Percentiles rank a stretch among this genome's conserved stretches.
These are phyloP conservation scores for Phycodurus eques DNA, from an alignment of 2,113 vertebrate genomes.

Conservation along the genomic window DNA sequence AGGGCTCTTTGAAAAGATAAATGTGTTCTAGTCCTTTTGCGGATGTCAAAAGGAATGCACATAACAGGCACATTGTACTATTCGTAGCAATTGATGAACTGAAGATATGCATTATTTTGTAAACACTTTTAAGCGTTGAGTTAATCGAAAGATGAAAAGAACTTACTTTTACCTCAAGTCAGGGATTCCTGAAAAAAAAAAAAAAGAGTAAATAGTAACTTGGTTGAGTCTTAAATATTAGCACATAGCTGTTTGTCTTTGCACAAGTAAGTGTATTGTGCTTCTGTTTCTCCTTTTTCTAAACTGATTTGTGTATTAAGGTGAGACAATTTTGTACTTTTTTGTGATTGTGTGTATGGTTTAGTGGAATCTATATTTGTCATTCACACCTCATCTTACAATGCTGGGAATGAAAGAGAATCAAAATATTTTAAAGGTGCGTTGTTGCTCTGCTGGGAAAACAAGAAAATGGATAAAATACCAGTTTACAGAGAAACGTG, in stretches of 20 bases:
- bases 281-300: slow-evolving; percentile 77
- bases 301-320: slow-evolving; percentile 77
- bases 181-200: slow-evolving; percentile 77
- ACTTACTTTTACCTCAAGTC: slow-evolving; percentile 83
- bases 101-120: slow-evolving; percentile 83
- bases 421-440: slow-evolving; percentile 64
- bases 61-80: slow-evolving; percentile 78
- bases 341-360: slow-evolving; percentile 78
- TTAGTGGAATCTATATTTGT: slow-evolving; percentile 78
- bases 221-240: slow-evolving; percentile 76
- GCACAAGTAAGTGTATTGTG: slow-evolving; percentile 80
- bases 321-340: slow-evolving; percentile 79
- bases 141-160: slow-evolving; percentile 75
- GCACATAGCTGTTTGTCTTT: slow-evolving; percentile 83
- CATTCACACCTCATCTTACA: slow-evolving; percentile 73
- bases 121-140: slow-evolving; percentile 72
- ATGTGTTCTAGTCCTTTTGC: slow-evolving; percentile 72
- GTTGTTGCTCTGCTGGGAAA: slow-evolving; percentile 66
- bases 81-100: slow-evolving; percentile 80
- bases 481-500: slow-evolving; percentile 73
- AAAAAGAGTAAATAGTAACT: slow-evolving; percentile 68
- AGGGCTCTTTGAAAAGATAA: slow-evolving; percentile 76
- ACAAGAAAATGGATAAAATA: slow-evolving; percentile 52
- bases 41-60: slow-evolving; percentile 72
- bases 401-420: slow-evolving; percentile 69